phyloP scores from a whole-genome alignment of 2,113 vertebrate genomes.

The Vidua macroura region DNA sequence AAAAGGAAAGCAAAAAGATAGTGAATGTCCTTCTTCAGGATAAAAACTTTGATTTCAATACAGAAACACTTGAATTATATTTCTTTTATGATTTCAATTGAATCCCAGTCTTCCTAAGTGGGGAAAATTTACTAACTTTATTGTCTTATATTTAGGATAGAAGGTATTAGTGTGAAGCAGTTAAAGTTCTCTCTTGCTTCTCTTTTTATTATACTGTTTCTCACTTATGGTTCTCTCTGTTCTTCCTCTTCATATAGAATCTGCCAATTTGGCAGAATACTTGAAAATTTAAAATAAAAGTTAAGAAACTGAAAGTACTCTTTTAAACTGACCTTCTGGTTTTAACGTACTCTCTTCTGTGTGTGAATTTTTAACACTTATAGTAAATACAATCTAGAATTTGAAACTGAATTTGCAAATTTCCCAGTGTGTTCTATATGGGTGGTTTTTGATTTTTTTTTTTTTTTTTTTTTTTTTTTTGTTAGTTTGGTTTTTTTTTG shows the following conservation, averaged over 20 bases:
- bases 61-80: background rate
- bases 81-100: background rate
- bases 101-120: background rate
- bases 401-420: background rate
- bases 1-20: background rate
- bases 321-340: background rate
- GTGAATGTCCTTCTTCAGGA: background rate
- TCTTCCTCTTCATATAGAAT: background rate
- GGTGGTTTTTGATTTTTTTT: background rate
- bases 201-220: background rate
- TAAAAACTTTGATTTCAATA: background rate
- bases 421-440: background rate
- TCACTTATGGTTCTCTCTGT: background rate
- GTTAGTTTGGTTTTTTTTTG: too few species aligned
- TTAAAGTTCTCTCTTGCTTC: background rate
- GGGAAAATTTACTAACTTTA: background rate
- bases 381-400: background rate
- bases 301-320: background rate
- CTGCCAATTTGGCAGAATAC: background rate
- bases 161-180: background rate
- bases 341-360: background rate
- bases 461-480: background rate
- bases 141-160: background rate
- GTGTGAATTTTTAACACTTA: background rate
- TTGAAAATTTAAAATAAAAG: background rate